A percentile compares a stretch with the other conserved stretches of the same genome.
phyloP scores from a whole-genome alignment of 1,140 invertebrate species.

The Maconellicoccus hirsutus region DNA sequence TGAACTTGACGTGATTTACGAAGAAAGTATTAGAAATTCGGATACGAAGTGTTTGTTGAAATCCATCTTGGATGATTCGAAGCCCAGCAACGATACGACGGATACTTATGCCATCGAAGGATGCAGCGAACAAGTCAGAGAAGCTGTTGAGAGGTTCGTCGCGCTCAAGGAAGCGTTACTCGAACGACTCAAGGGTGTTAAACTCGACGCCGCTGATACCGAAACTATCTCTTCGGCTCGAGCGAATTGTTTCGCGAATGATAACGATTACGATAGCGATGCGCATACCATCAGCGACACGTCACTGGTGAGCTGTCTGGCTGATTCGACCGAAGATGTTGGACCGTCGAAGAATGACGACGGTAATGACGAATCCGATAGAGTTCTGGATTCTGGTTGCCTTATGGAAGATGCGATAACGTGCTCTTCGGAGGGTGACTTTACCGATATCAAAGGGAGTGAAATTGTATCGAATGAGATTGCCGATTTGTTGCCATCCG shows the following conservation, averaged over 20 bases:
- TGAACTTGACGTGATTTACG: background rate
- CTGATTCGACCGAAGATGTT: background rate
- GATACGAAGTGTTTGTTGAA: background rate
- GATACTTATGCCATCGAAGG: background rate
- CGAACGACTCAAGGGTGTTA: background rate
- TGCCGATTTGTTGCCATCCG: background rate
- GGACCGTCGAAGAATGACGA: background rate
- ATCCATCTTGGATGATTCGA: background rate
- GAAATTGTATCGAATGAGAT: background rate
- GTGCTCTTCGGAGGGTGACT: background rate
- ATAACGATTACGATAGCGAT: background rate
- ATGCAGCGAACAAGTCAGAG: background rate
- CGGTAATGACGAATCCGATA: background rate
- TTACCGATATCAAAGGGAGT: background rate
- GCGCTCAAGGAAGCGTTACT: background rate
- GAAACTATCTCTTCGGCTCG: background rate
- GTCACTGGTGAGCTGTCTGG: background rate
- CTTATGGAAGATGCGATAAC: background rate
- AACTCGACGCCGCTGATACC: background rate
- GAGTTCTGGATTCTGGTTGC: background rate
- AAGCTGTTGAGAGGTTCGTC: background rate
- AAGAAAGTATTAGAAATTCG: background rate
- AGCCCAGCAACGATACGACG: background rate
- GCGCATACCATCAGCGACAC: background rate
- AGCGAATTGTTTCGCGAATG: background rate